Base-by-base conservation (phyloP, 2,888 invertebrate species). In the Hypomecis punctinalis region DNA sequence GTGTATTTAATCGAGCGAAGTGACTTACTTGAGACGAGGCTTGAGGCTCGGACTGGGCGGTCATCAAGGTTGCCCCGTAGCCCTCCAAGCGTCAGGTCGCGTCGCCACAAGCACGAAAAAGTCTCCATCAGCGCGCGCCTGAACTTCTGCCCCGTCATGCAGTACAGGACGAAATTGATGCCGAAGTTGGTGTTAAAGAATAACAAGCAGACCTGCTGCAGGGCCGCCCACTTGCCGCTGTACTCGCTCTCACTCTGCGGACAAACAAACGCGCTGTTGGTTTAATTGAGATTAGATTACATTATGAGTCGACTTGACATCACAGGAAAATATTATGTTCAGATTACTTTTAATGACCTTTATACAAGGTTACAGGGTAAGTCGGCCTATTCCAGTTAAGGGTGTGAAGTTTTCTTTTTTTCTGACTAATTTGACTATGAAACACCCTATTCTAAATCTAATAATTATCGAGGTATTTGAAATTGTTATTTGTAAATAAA, bases 181-280 rank as follows among this genome's bases (percentile, higher is more conserved):
- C 96, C 96, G 79, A 97, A 97, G 88, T 97, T 97, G 5, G 96
- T 96, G 79, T 97, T 94, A 88, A 97, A 97, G 51, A 97, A 92
- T 71, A 95, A 89, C 69, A 95, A 93, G 61, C 95, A 94, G 68
- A 95, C 88, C 73, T 96, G 95, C 79, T 97, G 96, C 40, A 94
- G 76, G 0, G 94, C 90, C 35, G 94, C 85, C 80, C 94, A 93
- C 0, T 89, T 86, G 46, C 93, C 93, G 36, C 85, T 82, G 77
- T 83, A 73, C 37, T 84, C 82, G 8, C 71, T 67, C 0, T 76
- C 63, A 13, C 70, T 79, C 89, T 90, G 81, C 42, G 4, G 11
- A 68, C 63, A 69, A 61, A 61, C 11, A 59, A 63, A 65, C 5
- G 9, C 35, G 23, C 43, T 45, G n/a, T 48, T 48, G 13, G 10